Base-by-base conservation (phyloP, 2,888 invertebrate species). In the Oegoconia quadripuncta region DNA sequence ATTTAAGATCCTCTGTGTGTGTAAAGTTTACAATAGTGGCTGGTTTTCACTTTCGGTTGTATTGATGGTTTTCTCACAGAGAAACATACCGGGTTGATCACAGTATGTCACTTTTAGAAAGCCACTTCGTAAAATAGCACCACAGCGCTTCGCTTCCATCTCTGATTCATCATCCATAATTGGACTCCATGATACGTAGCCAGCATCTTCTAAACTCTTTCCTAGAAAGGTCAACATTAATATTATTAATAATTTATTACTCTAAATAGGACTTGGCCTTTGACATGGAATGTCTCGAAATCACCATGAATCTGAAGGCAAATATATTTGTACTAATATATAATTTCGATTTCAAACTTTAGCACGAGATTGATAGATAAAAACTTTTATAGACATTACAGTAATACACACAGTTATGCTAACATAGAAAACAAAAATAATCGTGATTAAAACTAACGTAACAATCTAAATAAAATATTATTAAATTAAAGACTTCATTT, bases 131-230 rank as follows among this genome's bases (percentile, higher is more conserved):
- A 70, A 61, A 11, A 74, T 58, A 12, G 70, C 68, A 3, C 74
- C 74, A 26, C 74, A 74, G 3, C 61, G 62, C 39, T 25, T 25
- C 4, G 25, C 12, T 3, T 11, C 4, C 25, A 25, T 25, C 2
- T 2, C 5, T 11, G 25, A 25, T 5, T 5, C 11, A 11, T 25
- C 25, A 9, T 25, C 25, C 5, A 4, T 25, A 4, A 25, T 11
- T 65, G 68, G 64, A 40, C 54, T 59, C 70, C 71, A 72, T n/a
- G 58, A 56, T 4, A 64, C 52, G 18, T 66, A 74, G 8, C 73
- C 73, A 6, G 71, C 68, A 38, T 61, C 49, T 31, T 60, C 60
- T 33, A 74, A 46, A 6, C 66, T 62, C 44, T 67, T 49, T 40
- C 70, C 74, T 70, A n/a, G n/a, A n/a, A n/a, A n/a, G n/a, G n/a